Conservation (phyloP, 1,140 invertebrate genomes). For the Psix sp. region DNA sequence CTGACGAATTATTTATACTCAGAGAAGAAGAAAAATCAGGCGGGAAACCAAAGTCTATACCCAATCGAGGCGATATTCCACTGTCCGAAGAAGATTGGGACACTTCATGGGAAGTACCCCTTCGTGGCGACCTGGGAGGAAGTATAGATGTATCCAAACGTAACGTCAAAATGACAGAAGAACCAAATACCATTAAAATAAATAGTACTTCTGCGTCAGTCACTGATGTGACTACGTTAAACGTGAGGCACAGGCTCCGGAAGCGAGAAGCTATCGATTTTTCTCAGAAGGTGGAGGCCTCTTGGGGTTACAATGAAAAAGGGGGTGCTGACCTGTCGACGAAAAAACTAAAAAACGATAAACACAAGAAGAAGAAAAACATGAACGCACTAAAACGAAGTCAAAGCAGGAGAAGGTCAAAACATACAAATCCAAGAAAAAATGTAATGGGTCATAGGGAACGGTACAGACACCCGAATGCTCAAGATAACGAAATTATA, state of each 20-base stretch:
- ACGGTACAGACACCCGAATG: neutral
- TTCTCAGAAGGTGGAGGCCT: slow-evolving; percentile 21
- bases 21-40: slow-evolving; percentile 47
- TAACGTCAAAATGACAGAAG: slow-evolving; percentile 6
- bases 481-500: slow-evolving; percentile 1
- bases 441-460: slow-evolving; percentile 14
- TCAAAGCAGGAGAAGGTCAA: slow-evolving; percentile 12
- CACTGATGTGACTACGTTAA: slow-evolving; percentile 42
- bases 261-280: slow-evolving; percentile 58
- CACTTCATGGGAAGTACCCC: slow-evolving; percentile 55
- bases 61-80: slow-evolving; percentile 69
- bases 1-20: slow-evolving; percentile 67
- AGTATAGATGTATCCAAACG: slow-evolving; percentile 6
- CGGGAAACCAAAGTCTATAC: neutral
- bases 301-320: slow-evolving; percentile 68
- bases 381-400: slow-evolving; percentile 18
- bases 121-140: slow-evolving; percentile 68
- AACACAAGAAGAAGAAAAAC: slow-evolving; percentile 27
- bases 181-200: slow-evolving; percentile 11
- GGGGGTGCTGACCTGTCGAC: slow-evolving; percentile 63
- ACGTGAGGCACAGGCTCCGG: slow-evolving; percentile 27
- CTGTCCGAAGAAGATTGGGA: slow-evolving; percentile 36
- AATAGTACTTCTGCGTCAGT: slow-evolving; percentile 35
- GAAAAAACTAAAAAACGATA: slow-evolving; percentile 38
- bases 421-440: slow-evolving; percentile 10